Evolutionary conservation across 2,113 vertebrate species (phyloP).

Genomic region (Mesoclemmys tuberculata): DNA sequence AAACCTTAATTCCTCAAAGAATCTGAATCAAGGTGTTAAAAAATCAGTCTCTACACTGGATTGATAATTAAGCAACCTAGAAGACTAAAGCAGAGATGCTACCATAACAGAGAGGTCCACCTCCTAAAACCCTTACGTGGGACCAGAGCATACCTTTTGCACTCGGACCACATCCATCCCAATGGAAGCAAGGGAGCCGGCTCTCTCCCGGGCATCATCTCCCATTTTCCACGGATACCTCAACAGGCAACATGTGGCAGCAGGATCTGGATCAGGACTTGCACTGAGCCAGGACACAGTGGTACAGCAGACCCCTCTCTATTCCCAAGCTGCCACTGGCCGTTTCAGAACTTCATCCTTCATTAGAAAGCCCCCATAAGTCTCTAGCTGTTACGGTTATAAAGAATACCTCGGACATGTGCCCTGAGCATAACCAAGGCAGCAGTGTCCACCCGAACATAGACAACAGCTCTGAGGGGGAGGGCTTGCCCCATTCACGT

Average conservation of each 20-base stretch:
- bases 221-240: background rate
- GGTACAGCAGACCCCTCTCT: background rate
- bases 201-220: background rate
- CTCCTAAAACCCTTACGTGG: background rate
- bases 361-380: background rate
- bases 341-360: background rate
- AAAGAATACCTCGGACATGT: background rate
- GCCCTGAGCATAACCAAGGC: background rate
- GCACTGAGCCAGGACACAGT: background rate
- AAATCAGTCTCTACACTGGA: background rate
- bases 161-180: background rate
- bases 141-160: background rate
- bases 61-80: background rate
- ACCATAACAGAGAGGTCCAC: background rate
- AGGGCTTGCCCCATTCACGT: background rate
- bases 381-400: background rate
- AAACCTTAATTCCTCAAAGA: background rate
- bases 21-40: background rate
- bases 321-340: background rate
- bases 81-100: background rate
- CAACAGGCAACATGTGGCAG: background rate
- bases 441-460: background rate
- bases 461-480: background rate
- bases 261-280: background rate
- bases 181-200: background rate